Conservation (phyloP, 2,797 vertebrate species). For the Falco columbarius region DNA sequence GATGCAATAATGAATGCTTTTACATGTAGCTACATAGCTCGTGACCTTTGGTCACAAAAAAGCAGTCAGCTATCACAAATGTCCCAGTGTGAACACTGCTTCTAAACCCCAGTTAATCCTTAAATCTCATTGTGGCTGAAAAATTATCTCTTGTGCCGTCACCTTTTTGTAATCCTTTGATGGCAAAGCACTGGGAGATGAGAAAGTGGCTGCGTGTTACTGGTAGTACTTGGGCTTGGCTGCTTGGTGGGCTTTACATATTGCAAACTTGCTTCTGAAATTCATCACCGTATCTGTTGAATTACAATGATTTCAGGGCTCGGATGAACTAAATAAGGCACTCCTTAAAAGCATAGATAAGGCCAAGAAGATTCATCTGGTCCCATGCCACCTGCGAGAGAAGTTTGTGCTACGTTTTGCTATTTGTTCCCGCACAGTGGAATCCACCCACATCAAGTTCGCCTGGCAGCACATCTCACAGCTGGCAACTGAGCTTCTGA, state of each 20-base stretch:
- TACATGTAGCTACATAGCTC: background rate
- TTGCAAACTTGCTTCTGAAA: conserved; percentile 4
- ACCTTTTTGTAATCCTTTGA: background rate
- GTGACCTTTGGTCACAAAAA: background rate
- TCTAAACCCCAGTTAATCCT: background rate
- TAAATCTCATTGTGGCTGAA: background rate
- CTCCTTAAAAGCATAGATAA: conserved; percentile 88
- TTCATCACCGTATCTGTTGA: background rate
- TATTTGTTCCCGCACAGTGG: conserved; percentile 83
- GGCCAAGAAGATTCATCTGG: conserved; percentile 89
- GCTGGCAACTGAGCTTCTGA: conserved; percentile 83
- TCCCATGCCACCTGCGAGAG: conserved; percentile 87
- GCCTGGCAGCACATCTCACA: conserved; percentile 90
- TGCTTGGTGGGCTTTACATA: background rate
- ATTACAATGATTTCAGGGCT: conserved; percentile 79
- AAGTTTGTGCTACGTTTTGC: conserved; percentile 91
- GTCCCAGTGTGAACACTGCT: background rate
- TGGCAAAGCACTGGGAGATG: background rate
- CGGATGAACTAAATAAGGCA: conserved; percentile 86
- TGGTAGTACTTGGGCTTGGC: background rate
- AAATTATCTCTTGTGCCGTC: background rate
- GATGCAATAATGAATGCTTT: background rate
- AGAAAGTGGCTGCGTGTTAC: background rate
- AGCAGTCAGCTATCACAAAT: background rate
- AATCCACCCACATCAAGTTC: conserved; percentile 83